phyloP scores from a whole-genome alignment of 2,113 vertebrate species.

The Thomomys bottae region DNA sequence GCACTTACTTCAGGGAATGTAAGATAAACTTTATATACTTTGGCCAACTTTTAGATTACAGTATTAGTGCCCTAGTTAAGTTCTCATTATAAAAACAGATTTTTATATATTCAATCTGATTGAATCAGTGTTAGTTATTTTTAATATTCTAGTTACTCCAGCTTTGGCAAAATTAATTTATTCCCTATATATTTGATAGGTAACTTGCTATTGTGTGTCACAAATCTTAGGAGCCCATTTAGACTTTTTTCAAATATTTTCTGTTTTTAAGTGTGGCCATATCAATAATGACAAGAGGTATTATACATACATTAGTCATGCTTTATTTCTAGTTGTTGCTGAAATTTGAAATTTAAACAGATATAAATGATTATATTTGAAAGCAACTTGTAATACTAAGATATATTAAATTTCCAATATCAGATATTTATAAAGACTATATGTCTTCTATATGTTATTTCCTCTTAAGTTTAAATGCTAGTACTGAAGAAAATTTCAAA shows the following conservation, averaged over 20 bases:
- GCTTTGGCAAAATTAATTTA: background rate
- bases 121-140: conserved; percentile 24
- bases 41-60: conserved; percentile 9
- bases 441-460: background rate
- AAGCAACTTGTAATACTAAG: background rate
- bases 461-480: background rate
- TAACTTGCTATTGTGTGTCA: background rate
- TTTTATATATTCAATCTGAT: background rate
- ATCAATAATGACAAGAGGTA: background rate
- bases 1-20: conserved; percentile 43
- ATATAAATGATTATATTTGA: background rate
- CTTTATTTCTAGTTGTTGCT: background rate
- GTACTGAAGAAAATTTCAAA: background rate
- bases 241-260: background rate
- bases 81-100: background rate
- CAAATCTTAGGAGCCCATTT: background rate
- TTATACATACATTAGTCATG: background rate
- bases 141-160: background rate
- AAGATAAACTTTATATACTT: conserved; percentile 43
- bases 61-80: conserved; percentile 35
- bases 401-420: background rate
- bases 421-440: background rate
- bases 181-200: background rate
- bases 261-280: background rate
- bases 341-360: background rate